Conservation (phyloP, 2,797 vertebrate genomes). For the Microchirus variegatus region DNA sequence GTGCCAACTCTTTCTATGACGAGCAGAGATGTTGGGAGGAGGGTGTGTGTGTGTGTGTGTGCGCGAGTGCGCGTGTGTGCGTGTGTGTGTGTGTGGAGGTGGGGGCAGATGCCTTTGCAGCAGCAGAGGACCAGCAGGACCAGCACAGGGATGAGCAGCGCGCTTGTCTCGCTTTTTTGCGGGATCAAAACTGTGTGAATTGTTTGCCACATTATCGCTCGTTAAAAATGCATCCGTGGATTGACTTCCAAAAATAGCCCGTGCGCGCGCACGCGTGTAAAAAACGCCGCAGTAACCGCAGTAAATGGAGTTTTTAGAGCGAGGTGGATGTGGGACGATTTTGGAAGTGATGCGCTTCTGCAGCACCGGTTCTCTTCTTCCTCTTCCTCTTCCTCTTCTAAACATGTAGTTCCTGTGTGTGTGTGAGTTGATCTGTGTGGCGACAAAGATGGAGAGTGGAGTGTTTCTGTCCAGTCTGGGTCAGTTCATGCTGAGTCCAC, state of each 20-base stretch:
- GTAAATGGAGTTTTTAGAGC: conserved; percentile 7
- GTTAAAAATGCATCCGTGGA: too few relatives aligned
- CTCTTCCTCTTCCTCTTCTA: not conserved
- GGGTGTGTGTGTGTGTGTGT: too few relatives aligned
- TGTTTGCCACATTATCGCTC: too few relatives aligned
- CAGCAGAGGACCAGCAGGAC: too few relatives aligned
- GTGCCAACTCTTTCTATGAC: too few relatives aligned
- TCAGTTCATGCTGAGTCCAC: conserved; percentile 91
- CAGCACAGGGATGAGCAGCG: conserved; percentile 4
- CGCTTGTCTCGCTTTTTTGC: conserved; percentile 36
- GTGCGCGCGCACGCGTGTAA: not conserved
- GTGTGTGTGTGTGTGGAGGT: too few relatives aligned
- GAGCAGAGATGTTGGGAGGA: too few relatives aligned
- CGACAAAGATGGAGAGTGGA: conserved; percentile 85
- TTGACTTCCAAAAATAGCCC: not conserved
- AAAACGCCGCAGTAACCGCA: not conserved
- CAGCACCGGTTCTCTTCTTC: conserved; percentile 8
- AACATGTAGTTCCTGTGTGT: not conserved
- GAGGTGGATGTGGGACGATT: conserved; percentile 20
- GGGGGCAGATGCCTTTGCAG: too few relatives aligned
- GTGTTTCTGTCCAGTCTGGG: conserved; percentile 86
- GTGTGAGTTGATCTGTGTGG: not conserved
- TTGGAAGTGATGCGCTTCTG: not conserved
- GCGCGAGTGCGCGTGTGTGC: too few relatives aligned
- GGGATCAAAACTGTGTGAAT: conserved; percentile 48